phyloP scores from a whole-genome alignment of 1,140 invertebrate genomes.

The Solen grandis region DNA sequence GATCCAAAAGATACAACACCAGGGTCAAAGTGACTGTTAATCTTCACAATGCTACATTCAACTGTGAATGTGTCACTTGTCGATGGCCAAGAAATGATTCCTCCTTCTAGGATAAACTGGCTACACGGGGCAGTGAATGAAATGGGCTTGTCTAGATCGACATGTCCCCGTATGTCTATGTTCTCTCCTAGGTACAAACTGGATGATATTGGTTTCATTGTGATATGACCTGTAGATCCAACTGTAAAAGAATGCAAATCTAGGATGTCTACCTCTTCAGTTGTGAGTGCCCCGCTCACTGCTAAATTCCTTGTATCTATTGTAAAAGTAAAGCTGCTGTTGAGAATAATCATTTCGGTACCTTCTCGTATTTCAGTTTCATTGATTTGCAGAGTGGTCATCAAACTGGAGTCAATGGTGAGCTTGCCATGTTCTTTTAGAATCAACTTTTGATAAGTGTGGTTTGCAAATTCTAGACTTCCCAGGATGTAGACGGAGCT shows the following conservation, averaged over 20 bases:
- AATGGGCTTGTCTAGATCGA: constrained; percentile 55
- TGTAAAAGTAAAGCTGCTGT: neutral
- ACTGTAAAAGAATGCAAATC: constrained; percentile 49
- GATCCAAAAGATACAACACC: constrained; percentile 58
- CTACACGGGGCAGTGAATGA: constrained; percentile 64
- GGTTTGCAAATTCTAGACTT: constrained; percentile 49
- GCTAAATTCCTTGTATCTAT: neutral
- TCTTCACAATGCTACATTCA: constrained; percentile 64
- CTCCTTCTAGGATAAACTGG: constrained; percentile 59
- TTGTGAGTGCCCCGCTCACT: neutral
- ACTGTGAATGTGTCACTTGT: constrained; percentile 56
- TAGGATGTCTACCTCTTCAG: neutral
- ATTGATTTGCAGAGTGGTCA: neutral
- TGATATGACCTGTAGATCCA: constrained; percentile 53
- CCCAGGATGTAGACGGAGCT: constrained; percentile 43
- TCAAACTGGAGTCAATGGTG: constrained; percentile 26
- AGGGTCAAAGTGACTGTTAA: constrained; percentile 64
- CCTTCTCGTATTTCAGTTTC: constrained; percentile 7
- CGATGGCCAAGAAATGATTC: constrained; percentile 55
- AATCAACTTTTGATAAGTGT: constrained; percentile 43
- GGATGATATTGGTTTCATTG: constrained; percentile 59
- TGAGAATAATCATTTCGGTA: constrained; percentile 10
- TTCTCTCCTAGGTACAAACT: constrained; percentile 58
- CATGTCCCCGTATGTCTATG: constrained; percentile 55
- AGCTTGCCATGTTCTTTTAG: constrained; percentile 43